Conservation (phyloP, 2,888 invertebrate species). For the Phytoseiulus persimilis region DNA sequence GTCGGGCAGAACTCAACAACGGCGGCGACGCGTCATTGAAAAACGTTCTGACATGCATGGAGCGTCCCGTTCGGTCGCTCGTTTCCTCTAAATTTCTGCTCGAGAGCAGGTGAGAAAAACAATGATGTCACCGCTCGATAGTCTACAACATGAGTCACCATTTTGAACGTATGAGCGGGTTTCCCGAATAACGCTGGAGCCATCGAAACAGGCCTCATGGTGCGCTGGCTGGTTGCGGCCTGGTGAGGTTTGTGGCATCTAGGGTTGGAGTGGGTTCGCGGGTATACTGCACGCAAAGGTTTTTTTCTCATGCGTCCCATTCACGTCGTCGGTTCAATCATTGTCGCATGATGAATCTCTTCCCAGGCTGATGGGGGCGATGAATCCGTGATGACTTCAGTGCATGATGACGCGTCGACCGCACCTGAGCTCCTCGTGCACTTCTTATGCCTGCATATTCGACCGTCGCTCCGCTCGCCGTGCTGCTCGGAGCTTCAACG, state of each 20-base stretch:
- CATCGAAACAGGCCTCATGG: not conserved
- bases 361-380: not conserved
- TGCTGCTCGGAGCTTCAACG: too few species aligned
- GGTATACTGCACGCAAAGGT: not conserved
- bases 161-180: not conserved
- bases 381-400: constrained; percentile 5
- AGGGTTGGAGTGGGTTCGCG: not conserved
- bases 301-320: not conserved
- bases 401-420: not conserved
- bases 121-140: not conserved
- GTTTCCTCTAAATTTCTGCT: not conserved
- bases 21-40: not conserved
- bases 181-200: not conserved
- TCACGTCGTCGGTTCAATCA: not conserved
- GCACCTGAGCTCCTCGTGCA: not conserved
- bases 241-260: not conserved
- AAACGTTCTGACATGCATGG: not conserved
- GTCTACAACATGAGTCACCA: not conserved
- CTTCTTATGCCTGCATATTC: not conserved
- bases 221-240: not conserved
- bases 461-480: too few species aligned
- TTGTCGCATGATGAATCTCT: constrained; percentile 5
- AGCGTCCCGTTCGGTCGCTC: not conserved
- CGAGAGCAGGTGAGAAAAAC: constrained; percentile 5
- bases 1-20: not conserved